phyloP scores from a whole-genome alignment of 1,140 invertebrate species.

The Platorchestia sp. region DNA sequence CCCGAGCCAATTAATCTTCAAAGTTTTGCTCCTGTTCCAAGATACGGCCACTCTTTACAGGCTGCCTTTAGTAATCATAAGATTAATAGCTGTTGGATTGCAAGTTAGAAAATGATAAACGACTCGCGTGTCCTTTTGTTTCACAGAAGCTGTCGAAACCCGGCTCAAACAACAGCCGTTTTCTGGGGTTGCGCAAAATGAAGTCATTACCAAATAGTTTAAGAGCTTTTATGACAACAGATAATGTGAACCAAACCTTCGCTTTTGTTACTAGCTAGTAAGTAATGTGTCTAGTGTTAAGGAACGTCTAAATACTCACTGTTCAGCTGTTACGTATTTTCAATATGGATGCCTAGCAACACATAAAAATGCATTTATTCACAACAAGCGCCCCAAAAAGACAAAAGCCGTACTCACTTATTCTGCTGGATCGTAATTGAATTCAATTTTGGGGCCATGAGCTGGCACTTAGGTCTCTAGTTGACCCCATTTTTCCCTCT shows the following conservation, averaged over 20 bases:
- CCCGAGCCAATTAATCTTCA: constrained; percentile 28
- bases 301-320: no score
- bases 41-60: background rate
- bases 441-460: background rate
- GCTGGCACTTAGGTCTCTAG: background rate
- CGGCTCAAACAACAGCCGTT: background rate
- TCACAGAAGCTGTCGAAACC: background rate
- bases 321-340: no score
- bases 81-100: background rate
- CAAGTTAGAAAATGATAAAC: constrained; percentile 10
- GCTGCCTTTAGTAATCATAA: constrained; percentile 16
- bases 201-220: background rate
- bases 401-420: background rate
- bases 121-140: background rate
- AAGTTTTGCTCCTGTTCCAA: constrained; percentile 19
- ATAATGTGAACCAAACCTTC: background rate
- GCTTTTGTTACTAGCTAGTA: no score
- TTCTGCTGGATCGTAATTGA: background rate
- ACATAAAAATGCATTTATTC: background rate
- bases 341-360: no score
- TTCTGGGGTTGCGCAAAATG: background rate
- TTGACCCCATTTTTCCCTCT: background rate
- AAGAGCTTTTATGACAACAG: background rate
- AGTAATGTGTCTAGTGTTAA: no score
- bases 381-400: background rate